phyloP scores from a whole-genome alignment of 2,888 invertebrate species.

The Drosophila borborema region DNA sequence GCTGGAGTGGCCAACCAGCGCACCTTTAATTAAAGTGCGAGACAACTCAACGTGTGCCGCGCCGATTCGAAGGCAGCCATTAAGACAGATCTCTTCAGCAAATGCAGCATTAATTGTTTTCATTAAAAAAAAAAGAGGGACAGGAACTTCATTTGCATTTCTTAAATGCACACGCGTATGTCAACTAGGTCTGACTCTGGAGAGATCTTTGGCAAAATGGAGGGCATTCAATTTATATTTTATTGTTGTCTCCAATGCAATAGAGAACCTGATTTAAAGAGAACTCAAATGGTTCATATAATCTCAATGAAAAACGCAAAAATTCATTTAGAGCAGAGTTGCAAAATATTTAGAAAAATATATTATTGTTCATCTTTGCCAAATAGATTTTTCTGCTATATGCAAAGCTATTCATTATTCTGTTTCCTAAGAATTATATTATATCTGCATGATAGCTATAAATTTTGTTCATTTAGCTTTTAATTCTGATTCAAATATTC shows the following conservation, averaged over 20 bases:
- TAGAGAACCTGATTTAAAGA: background rate
- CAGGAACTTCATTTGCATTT: constrained; percentile 65
- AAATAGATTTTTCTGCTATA: background rate
- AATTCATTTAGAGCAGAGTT: background rate
- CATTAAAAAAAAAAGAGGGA: constrained; percentile 58
- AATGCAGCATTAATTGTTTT: constrained; percentile 83
- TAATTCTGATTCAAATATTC: background rate
- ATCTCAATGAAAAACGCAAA: background rate
- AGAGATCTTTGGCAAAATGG: background rate
- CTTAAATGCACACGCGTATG: constrained; percentile 25
- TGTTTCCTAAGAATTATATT: background rate
- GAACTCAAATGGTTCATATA: background rate
- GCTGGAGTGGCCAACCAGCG: constrained; percentile 50
- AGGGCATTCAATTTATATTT: background rate
- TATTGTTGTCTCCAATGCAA: background rate
- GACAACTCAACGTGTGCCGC: constrained; percentile 31
- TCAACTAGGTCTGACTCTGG: background rate
- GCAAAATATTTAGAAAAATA: too few relatives aligned
- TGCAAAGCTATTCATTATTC: background rate
- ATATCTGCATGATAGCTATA: background rate
- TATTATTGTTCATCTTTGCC: background rate
- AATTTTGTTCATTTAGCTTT: background rate
- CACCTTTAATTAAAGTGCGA: constrained; percentile 77
- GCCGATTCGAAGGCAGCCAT: constrained; percentile 55
- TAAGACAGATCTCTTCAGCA: constrained; percentile 70